These are phyloP conservation scores for Felis catus DNA, from an alignment of 2,113 vertebrate genomes.

Conservation along the genomic window F.catus_Fca126_mat1.0 CM031420.1:5608501-5609000, in stretches of 20 bases:
- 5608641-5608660: accelerated
- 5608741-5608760: accelerated
- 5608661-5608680: background rate
- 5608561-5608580: background rate
- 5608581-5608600: background rate
- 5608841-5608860: background rate
- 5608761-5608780: accelerated
- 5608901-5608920: accelerated
- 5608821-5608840: background rate
- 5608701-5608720: background rate
- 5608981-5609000: background rate
- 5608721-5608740: background rate
- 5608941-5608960: accelerated
- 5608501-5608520: background rate
- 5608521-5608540: background rate
- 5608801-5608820: accelerated
- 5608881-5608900: background rate
- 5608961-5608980: background rate
- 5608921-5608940: accelerated
- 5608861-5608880: no score
- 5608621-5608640: accelerated
- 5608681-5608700: background rate
- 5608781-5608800: background rate
- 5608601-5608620: accelerated
- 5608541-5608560: background rate